Conservation (phyloP, 2,888 invertebrate species). For the Nowickia ferox region DNA sequence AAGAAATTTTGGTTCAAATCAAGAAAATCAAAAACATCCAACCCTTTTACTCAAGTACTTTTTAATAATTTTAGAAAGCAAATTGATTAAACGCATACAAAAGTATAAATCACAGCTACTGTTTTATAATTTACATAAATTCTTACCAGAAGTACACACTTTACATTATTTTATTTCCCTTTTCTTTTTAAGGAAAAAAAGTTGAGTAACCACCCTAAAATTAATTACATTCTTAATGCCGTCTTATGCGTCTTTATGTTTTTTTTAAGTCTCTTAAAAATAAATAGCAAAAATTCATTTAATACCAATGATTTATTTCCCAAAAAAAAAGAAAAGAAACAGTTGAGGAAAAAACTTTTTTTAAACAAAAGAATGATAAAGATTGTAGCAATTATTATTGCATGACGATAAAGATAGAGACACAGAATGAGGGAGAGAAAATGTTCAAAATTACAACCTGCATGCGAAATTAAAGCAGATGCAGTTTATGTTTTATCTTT, state of each 20-base stretch:
- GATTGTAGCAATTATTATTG: slow-evolving; percentile 46
- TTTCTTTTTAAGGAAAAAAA: not conserved
- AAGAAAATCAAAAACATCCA: no score
- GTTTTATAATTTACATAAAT: not conserved
- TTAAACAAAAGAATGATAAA: slow-evolving; percentile 34
- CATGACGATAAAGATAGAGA: slow-evolving; percentile 13
- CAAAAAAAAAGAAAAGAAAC: not conserved
- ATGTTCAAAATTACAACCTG: slow-evolving; percentile 40
- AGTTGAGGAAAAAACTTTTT: not conserved
- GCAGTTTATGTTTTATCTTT: slow-evolving; percentile 21
- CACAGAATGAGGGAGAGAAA: slow-evolving; percentile 10
- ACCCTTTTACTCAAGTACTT: no score
- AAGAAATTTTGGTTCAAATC: no score
- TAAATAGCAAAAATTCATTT: slow-evolving; percentile 58
- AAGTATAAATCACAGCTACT: not conserved
- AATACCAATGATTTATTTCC: slow-evolving; percentile 13
- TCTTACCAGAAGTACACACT: not conserved
- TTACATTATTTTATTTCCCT: not conserved
- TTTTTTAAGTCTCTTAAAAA: slow-evolving; percentile 36
- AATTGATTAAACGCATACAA: no score
- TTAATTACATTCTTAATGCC: slow-evolving; percentile 46
- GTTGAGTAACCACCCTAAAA: slow-evolving; percentile 38
- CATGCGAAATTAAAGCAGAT: slow-evolving; percentile 42
- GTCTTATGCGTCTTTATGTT: slow-evolving; percentile 3
- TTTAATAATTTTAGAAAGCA: no score